Evolutionary conservation across 2,797 vertebrate genomes (phyloP).

Genomic region (Rhynchonycteris naso): DNA sequence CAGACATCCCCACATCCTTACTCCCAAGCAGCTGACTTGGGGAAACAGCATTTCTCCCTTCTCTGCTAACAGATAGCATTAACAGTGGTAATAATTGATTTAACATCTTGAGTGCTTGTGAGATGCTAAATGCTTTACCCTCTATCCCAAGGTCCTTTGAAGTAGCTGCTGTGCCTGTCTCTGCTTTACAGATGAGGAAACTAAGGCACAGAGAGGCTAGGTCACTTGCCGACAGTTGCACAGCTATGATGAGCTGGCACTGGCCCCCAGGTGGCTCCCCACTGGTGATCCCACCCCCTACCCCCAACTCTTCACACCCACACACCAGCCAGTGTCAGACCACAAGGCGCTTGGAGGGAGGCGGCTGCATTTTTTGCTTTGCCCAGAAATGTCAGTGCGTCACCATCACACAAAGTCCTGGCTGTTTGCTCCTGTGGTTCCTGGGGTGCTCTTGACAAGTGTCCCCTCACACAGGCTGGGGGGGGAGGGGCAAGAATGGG

Average conservation of each 20-base stretch:
- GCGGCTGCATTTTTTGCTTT: constrained; percentile 71
- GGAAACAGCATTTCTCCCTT: not conserved
- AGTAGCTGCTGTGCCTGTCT: not conserved
- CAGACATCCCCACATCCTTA: not conserved
- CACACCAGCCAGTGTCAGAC: not conserved
- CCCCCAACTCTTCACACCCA: not conserved
- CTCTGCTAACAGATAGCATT: not conserved
- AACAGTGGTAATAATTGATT: not conserved
- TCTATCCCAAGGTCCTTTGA: not conserved
- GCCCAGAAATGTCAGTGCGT: constrained; percentile 81
- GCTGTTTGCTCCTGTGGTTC: constrained; percentile 79
- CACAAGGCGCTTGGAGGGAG: not conserved
- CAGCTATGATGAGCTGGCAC: not conserved
- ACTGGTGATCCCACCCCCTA: not conserved
- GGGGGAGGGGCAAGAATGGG: constrained; percentile 4
- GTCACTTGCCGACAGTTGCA: not conserved
- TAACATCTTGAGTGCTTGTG: not conserved
- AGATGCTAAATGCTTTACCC: not conserved
- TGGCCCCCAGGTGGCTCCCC: not conserved
- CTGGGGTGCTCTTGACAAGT: constrained; percentile 69
- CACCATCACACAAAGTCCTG: constrained; percentile 84
- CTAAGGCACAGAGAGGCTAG: not conserved
- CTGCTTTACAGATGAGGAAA: not conserved
- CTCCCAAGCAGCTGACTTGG: not conserved
- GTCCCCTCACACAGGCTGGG: constrained; percentile 63